Conservation (phyloP, 2,797 vertebrate species). For the Eutrigla gurnardus region DNA sequence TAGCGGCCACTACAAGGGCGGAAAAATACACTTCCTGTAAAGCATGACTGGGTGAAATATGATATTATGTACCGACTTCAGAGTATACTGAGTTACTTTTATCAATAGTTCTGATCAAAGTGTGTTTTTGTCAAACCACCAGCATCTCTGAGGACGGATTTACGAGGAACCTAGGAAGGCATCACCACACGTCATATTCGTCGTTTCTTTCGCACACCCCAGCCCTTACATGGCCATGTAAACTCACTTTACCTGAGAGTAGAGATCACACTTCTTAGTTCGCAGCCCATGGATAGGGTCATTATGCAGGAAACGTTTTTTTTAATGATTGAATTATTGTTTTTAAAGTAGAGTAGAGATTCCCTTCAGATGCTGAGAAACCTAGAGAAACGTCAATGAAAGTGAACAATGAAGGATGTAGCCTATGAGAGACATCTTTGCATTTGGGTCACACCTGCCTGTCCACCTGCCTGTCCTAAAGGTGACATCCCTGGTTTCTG, state of each 20-base stretch:
- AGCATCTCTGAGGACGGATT: rapidly evolving
- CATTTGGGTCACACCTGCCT: background rate
- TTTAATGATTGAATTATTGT: background rate
- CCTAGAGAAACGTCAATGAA: background rate
- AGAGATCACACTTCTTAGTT: background rate
- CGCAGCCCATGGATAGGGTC: background rate
- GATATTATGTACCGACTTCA: background rate
- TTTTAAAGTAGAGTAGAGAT: background rate
- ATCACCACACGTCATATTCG: background rate
- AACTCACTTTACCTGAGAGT: conserved; percentile 20
- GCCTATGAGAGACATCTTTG: background rate
- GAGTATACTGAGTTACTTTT: background rate
- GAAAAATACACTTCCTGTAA: rapidly evolving
- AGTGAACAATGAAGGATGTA: background rate
- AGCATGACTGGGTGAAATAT: background rate
- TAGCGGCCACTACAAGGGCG: background rate
- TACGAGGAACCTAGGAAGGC: background rate
- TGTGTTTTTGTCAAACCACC: rapidly evolving
- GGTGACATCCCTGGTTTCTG: background rate
- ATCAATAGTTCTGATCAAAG: background rate
- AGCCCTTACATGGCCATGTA: conserved; percentile 25
- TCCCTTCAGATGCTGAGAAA: background rate
- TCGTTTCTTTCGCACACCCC: background rate
- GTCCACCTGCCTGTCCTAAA: too few species aligned
- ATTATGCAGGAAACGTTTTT: rapidly evolving